Percentiles rank a stretch among this genome's conserved stretches.
phyloP scores from a whole-genome alignment of 2,113 vertebrate species.

The Gulo gulo region DNA sequence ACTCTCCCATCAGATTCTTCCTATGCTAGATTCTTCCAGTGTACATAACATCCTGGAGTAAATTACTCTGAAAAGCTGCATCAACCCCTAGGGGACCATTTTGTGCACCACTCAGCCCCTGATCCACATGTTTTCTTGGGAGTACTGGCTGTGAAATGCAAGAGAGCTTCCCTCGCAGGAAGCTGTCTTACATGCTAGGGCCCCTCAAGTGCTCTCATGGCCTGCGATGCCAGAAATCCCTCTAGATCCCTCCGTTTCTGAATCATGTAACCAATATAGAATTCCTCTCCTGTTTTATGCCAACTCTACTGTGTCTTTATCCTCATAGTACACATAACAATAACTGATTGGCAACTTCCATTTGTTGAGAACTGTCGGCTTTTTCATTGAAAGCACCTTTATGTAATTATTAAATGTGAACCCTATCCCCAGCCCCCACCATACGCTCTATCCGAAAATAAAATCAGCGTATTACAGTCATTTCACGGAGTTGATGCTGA shows the following conservation, averaged over 20 bases:
- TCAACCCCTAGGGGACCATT: background rate
- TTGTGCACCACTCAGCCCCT: background rate
- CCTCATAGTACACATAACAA: background rate
- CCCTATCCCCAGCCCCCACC: background rate
- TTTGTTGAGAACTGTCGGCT: background rate
- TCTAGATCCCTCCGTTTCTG: background rate
- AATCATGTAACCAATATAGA: background rate
- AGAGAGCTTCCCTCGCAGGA: background rate
- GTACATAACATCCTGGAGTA: background rate
- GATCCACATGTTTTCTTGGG: background rate
- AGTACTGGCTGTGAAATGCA: background rate
- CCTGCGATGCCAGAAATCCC: background rate
- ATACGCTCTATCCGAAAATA: background rate
- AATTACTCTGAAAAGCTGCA: background rate
- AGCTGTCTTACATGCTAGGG: background rate
- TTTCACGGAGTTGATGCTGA: background rate
- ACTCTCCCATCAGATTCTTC: background rate
- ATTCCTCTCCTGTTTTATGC: background rate
- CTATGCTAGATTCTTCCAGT: background rate
- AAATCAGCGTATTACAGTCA: background rate
- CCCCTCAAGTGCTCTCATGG: background rate
- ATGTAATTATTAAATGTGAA: background rate
- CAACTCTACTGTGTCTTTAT: background rate
- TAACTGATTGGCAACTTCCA: background rate
- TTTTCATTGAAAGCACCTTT: background rate